Base-by-base conservation (phyloP, 2,888 invertebrate genomes). In the Ptychoptera contaminata region DNA sequence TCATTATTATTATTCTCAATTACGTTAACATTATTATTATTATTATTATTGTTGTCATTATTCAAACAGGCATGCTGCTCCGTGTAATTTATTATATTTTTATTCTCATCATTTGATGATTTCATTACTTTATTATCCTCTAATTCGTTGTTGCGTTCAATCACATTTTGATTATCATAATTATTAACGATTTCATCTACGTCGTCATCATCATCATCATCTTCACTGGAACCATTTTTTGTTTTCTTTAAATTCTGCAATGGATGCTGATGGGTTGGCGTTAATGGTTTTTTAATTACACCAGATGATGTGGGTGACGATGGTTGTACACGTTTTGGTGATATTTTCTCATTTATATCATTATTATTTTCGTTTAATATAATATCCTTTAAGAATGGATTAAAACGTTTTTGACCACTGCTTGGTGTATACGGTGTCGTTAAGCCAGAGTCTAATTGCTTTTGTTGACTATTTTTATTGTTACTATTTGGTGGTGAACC, bases 351-450 rank as follows among this genome's bases (percentile, higher is more conserved):
- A 40, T 49, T 34, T 39, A 44, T 44, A 8, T 46, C 49, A 37
- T 49, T 54, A 39, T 52, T 53, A 44, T 49, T 52, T 34, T 57
- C 51, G 50, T 58, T 61, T 54, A 71, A 72, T 5, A 23, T 23
- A 52, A 73, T 72, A 51, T 76, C 76, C 56, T 72, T 70, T 34
- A 76, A 56, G 53, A 76, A 77, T 43, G 74, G 76, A 59, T 75
- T 77, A 32, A 75, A 70, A 42, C 76, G 67, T 50, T 71, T 70
- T 55, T 65, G 64, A n/a, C 63, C 59, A 52, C 52, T 52, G 39
- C 43, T 51, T 14, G 52, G 52, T 36, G 51, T 51, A 32, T 51
- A 49, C 38, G 50, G 49, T 8, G 53, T 51, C 15, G 51, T 49
- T 35, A 46, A 45, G 32, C 23, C 23, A 23, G 23, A 23, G 7